Base-by-base conservation (phyloP, 2,113 vertebrate species). In the Picathartes gymnocephalus region DNA sequence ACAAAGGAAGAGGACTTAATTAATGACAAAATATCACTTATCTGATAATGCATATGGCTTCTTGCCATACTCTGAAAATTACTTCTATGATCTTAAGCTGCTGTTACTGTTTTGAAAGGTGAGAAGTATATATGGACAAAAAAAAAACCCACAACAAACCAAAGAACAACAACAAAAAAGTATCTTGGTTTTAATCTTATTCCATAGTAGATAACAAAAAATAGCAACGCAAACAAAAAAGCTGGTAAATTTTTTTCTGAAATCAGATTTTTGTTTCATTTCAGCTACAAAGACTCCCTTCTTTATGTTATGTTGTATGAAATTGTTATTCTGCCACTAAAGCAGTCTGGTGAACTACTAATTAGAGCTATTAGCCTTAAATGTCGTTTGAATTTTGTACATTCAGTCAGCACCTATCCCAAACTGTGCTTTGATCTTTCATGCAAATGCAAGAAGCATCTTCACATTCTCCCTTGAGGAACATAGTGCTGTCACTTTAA, bases 301-400 rank as follows among this genome's bases (percentile, higher is more conserved):
- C 33, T 71, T 91, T 81, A 53, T 17, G 15, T 33, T 57, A 64
- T 21, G 6, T 13, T 66, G 21, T 25, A 91, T 48, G 17, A 88
- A 81, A 92, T 81, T 48, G 79, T 48, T 58, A 37, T 83, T 81
- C 64, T 66, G 22, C 16, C 31, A 22, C 51, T 87, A 86, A 80
- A 70, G 44, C 37, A 48, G 33, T 23, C 74, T 90, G 35, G 44
- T 73, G 77, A 80, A 48, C 28, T 61, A 62, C 50, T 62, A 93
- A 91, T 91, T 90, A 94, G 58, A 88, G 33, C 81, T 86, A 86
- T 88, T 91, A 95, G 78, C 35, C 45, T 86, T 93, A 86, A 94
- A 88, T 30, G 25, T 94, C 79, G 51, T 92, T 87, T 87, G 85
- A 93, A 94, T 95, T 93, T 81, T 83, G 47, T 78, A 58, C 51